These are phyloP conservation scores for Pyrgus malvae DNA, from an alignment of 2,888 invertebrate genomes.

Conservation along the genomic window DNA sequence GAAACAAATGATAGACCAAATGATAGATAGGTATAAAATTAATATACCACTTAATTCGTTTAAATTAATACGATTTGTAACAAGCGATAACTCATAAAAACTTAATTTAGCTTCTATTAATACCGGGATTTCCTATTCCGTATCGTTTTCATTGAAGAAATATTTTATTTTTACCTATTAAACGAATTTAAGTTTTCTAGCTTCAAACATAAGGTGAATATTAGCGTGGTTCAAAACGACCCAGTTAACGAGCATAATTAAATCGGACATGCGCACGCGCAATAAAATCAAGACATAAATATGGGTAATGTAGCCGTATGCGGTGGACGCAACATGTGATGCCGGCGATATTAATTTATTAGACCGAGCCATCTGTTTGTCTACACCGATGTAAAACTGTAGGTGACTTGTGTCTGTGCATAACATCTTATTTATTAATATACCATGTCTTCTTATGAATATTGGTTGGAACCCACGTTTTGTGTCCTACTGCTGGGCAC, in stretches of 20 bases:
- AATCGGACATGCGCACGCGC: conserved; percentile 22
- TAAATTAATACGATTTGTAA: background rate
- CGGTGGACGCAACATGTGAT: background rate
- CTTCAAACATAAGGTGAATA: background rate
- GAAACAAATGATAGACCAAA: background rate
- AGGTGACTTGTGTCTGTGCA: too few relatives aligned
- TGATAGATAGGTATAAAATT: too few relatives aligned
- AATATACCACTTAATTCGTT: background rate
- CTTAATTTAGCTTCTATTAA: background rate
- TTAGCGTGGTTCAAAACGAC: background rate
- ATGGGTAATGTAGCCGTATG: background rate
- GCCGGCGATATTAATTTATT: background rate
- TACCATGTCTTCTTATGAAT: too few relatives aligned
- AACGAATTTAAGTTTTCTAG: background rate
- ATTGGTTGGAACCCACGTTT: too few relatives aligned
- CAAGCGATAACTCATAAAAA: background rate
- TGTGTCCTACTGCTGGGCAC: too few relatives aligned
- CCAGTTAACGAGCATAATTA: conserved; percentile 19
- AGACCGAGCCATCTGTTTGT: background rate
- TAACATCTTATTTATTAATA: too few relatives aligned
- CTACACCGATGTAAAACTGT: background rate
- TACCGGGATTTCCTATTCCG: background rate
- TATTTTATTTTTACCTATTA: background rate
- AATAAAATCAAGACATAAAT: conserved; percentile 19
- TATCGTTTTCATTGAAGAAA: background rate